Evolutionary conservation across 2,797 vertebrate species (phyloP), one percentile per base, ranked within the genome.

Genomic region (Nasua narica): DNA sequence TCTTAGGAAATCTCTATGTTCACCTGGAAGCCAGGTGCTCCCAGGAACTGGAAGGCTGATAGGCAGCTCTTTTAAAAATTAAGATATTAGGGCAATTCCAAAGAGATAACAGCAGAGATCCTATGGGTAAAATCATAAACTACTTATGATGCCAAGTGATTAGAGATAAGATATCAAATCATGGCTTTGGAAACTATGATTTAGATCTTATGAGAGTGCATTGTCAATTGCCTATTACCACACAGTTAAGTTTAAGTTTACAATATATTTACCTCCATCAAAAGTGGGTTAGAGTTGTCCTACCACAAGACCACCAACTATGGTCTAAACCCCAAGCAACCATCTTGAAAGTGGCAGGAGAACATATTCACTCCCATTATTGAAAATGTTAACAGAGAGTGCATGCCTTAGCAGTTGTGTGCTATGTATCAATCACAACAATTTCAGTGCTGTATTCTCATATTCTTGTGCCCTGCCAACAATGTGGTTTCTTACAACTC

Each of bases 81-180:
- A 14, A 78, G 32, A 76, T n/a, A 16, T 74, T 72, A 48, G 40
- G 40, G 27, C 9, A 94, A 35, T 72, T 94, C 56, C 56, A 27
- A 95, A 67, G 16, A 95, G 62, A 7, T 83, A 52, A 74, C 23
- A 86, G 35, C 13, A 60, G 25, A 84, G 27, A 93, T 50, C 6
- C 14, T 81, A 60, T 46, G 32, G 32, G 35, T 54, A 35, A 82
- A 21, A 85, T 67, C 21, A 48, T 6, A 78, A 92, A 85, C 70
- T 58, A 76, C 29, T 81, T 84, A 40, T 29, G 32, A 95, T 89
- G 18, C 56, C 91, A 95, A 87, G 3, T 86, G 29, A 74, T 93
- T 70, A 74, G 52, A 83, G n/a, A 69, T 50, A 82, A 92, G 16
- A 32, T 95, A 94, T 54, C 40, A 87, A 90, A 91, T 84, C 60